Base-by-base conservation (phyloP, 2,888 invertebrate species). In the Cosmopolites sordidus region DNA sequence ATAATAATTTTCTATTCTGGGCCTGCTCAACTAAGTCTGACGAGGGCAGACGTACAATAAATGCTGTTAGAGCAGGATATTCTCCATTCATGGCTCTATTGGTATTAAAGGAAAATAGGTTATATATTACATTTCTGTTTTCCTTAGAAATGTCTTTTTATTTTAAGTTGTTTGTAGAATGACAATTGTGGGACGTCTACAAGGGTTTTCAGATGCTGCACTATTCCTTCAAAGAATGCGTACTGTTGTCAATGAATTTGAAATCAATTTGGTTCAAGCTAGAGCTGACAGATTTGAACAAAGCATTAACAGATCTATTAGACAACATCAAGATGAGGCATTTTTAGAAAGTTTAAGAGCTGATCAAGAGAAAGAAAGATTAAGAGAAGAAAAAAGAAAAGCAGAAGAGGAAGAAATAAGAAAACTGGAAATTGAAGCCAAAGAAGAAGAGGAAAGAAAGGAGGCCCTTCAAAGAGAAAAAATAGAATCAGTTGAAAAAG, bases 361-460 rank as follows among this genome's bases (percentile, higher is more conserved):
- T 0, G 97, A 98, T 74, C 94, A 95, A 73, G 94, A 95, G 73
- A 97, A 97, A 75, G 96, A 96, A 72, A 79, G 89, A 0, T 77
- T 78, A 43, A 80, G 83, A 30, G 80, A 81, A 61, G 80, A 83
- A 58, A 83, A 83, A 62, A 77, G 71, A 39, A 66, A 74, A 11
- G 75, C 75, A 48, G 78, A 78, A 15, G 78, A 80, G 58, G 80
- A 82, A 62, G 76, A 78, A 64, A 75, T 73, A 67, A 73, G 65
- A 60, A 69, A 64, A 64, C 59, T 71, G 61, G 71, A 72, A 62
- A 69, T 72, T 73, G 69, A 73, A 69, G 63, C 70, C 64, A 68
- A 75, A 66, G 69, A 74, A 38, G 79, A 79, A 61, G 76, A 77
- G 54, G 73, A 72, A 58, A 67, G 77, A 16, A 69, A 67, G 51